Percentiles rank a stretch among this genome's conserved stretches.
phyloP scores from a whole-genome alignment of 1,140 invertebrate species.

The Nymphalis io region DNA sequence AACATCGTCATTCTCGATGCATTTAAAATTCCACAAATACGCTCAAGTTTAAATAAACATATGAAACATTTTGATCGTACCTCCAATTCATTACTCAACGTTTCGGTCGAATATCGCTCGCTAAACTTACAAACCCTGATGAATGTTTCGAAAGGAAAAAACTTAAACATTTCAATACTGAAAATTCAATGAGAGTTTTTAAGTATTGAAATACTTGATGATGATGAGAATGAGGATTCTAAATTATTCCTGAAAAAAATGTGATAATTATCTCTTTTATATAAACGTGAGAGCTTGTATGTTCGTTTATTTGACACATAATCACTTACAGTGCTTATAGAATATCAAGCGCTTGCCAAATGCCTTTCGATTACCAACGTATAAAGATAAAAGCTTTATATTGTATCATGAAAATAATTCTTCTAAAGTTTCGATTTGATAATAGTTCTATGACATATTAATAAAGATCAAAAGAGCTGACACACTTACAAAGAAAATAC shows the following conservation, averaged over 20 bases:
- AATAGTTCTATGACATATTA: no score
- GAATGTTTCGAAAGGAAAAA: conserved; percentile 4
- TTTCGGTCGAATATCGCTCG: conserved; percentile 1
- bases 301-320: no score
- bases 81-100: conserved; percentile 6
- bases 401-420: no score
- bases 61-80: neutral
- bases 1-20: neutral
- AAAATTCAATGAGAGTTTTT: neutral
- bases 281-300: neutral
- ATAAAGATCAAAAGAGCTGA: no score
- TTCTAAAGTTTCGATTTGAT: no score
- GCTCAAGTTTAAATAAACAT: neutral
- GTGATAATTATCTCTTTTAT: neutral
- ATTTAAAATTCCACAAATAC: conserved; percentile 6
- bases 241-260: no score
- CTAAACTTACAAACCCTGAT: neutral
- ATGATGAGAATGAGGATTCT: no score
- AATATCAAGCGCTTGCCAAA: no score
- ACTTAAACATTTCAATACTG: neutral
- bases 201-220: neutral
- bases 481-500: no score
- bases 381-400: no score
- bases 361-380: no score
- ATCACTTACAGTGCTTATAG: no score